Base-by-base conservation (phyloP, 1,140 invertebrate species). In the Drosophila gunungcola region DNA sequence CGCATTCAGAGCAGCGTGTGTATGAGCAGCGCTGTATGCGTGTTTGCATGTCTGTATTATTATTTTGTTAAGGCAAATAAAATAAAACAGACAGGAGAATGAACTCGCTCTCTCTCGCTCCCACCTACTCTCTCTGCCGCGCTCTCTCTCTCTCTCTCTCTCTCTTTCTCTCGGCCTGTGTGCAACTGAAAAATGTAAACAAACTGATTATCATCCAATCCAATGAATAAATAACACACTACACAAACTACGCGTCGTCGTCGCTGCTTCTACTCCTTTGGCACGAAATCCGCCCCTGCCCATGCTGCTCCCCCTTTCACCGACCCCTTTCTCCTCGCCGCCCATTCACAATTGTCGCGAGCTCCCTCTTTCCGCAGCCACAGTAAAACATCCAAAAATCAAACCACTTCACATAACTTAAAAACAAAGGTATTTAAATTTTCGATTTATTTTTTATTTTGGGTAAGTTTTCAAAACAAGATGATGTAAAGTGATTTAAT, bases 141-240 rank as follows among this genome's bases (percentile, higher is more conserved):
- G 38, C 27, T 12, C 36, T 60, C 45, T 45, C 27, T 12, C 36
- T 60, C 45, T 21, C 16, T 21, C 16, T 45, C 27, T 12, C 36
- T 60, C 45, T 36, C 29, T 29, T 34, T 52, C 41, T 61, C 16
- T 42, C 9, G 42, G 49, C 36, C 42, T 54, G 48, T 54, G 69
- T 75, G 73, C 80, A 82, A 85, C 83, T 91, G 82, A 91, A 91
- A 90, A 91, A 91, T 91, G 89, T 91, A 91, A 91, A 91, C 89
- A 91, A 91, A 91, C 88, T 91, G 89, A 91, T 91, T 91, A 91
- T 91, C 89, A 91, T 86, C 80, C 80, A 85, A 89, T 79, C 75
- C 89, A 91, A 91, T 82, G 83, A 88, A 91, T 89, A 91, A 91
- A 91, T 85, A 91, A 91, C 78, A 70, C 73, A 84, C 75, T 77